Evolutionary conservation across 2,888 invertebrate genomes (phyloP), one percentile per base, ranked within the genome.

Genomic region (Timema cristinae): DNA sequence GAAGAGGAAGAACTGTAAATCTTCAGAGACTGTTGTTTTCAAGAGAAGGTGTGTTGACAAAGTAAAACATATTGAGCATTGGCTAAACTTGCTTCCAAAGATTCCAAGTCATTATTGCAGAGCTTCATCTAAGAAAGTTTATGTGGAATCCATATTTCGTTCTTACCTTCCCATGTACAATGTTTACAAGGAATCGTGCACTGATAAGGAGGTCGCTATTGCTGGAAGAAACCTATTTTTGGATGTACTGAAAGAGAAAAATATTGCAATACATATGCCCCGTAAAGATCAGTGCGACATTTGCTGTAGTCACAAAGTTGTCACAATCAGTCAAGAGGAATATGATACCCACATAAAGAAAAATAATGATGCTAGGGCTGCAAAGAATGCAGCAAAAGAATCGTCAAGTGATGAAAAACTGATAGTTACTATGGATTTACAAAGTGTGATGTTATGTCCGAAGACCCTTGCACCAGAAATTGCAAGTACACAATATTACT

Each of bases 401-500:
- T 63, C 63, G 8, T 9, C 63, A 15, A 63, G 63, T 63, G 16
- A 63, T 47, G 63, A 63, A 63, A 63, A 63, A 63, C 63, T 63
- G 8, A 48, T 63, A 47, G 16, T 63, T 63, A 63, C 63, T 47
- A 63, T 63, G 63, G 63, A 63, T 48, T 63, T 63, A 63, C 63
- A 16, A 63, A 63, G 63, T 63, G 32, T 63, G 32, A 5, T 63
- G 63, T 63, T 63, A 48, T 63, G 63, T 63, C 32, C 63, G 9
- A 63, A 63, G 48, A 63, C 63, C 32, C 16, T 63, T 63, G 63
- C 63, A 47, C 16, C 67, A 50, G 50, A 51, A 50, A 9, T 9
- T 51, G 10, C n/a, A 67, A 67, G n/a, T 67, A 10, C 67, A 67
- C 16, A 67, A 67, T 51, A 5, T 67, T 16, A 67, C 67, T 50